Percentiles rank a stretch among this genome's conserved stretches.
phyloP scores from a whole-genome alignment of 2,113 vertebrate genomes.

The Proteles cristata region DNA sequence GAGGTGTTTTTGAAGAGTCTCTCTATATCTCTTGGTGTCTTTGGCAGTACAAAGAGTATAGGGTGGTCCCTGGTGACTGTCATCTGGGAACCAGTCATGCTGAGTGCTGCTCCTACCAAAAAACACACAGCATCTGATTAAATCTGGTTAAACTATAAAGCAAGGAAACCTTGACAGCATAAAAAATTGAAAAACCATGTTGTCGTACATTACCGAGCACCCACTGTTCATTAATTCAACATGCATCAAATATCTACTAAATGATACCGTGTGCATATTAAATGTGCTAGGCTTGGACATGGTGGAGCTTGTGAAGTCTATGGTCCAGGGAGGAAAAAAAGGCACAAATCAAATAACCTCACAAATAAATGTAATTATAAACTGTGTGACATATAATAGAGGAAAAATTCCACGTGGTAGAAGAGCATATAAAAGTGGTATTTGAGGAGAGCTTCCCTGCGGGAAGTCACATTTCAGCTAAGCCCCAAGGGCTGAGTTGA shows the following conservation, averaged over 20 bases:
- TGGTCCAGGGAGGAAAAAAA: background rate
- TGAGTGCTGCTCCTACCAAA: background rate
- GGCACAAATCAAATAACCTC: conserved; percentile 29
- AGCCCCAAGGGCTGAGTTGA: background rate
- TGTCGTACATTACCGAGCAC: background rate
- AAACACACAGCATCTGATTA: background rate
- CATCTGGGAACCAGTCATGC: background rate
- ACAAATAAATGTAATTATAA: conserved; percentile 41
- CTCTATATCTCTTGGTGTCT: conserved; percentile 31
- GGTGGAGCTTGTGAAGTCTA: background rate
- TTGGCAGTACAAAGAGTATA: conserved; percentile 50
- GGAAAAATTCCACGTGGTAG: background rate
- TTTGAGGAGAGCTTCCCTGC: background rate
- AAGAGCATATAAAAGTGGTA: conserved; percentile 24
- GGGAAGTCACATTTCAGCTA: background rate
- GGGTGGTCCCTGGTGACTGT: background rate
- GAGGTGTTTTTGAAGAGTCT: conserved; percentile 47
- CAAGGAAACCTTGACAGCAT: background rate
- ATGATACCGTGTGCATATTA: background rate
- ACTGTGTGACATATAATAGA: background rate
- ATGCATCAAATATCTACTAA: background rate
- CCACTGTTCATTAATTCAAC: background rate
- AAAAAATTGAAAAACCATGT: background rate
- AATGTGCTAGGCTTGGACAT: background rate
- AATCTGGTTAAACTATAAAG: conserved; percentile 9